Evolutionary conservation across 2,113 vertebrate genomes (phyloP), one percentile per base, ranked within the genome.

Genomic region (Apteryx owenii): DNA sequence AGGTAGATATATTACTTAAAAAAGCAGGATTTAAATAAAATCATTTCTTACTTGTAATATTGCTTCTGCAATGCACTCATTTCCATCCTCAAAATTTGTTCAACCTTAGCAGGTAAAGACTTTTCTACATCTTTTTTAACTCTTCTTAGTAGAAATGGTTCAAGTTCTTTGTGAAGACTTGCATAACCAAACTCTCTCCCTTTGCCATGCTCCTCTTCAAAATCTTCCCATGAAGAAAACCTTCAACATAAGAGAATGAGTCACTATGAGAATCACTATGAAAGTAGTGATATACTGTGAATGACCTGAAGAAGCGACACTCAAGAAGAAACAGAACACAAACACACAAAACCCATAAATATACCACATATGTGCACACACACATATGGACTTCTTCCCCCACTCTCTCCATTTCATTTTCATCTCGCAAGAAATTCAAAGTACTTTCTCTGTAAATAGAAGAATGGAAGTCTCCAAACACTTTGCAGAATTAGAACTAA

Each of bases 101-200:
- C 99, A 94, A 99, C 99, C 93, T 99, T 99, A 89, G 99, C 99
- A 95, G 99, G 99, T 70, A 99, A 98, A 81, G 99, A 99, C 96
- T 99, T 99, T 97, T 99, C 99, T 85, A 99, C 99, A 70, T 99
- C 99, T 97, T 99, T 99, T 97, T 99, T 99, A 95, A 99, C 99
- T 91, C 99, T 96, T 40, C 99, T 99, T 56, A 99, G 98, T 6
- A 99, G 95, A 97, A 99, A 99, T 3, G 99, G 99, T 96, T 99
- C 99, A 88, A 99, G 99, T 91, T 99, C 99, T 97, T 99, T 99
- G 97, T 99, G 99, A 81, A 99, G 99, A 96, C 99, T 99, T 78
- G 99, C 98, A 97, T 99, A 99, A 78, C 99, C 99, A 6, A 98
- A 99, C 91, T 99, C 99, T 93, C 99, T 98, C 46, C 99, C 99